Conservation (phyloP, 2,113 vertebrate genomes). For the Sylvicapra grimmia region DNA sequence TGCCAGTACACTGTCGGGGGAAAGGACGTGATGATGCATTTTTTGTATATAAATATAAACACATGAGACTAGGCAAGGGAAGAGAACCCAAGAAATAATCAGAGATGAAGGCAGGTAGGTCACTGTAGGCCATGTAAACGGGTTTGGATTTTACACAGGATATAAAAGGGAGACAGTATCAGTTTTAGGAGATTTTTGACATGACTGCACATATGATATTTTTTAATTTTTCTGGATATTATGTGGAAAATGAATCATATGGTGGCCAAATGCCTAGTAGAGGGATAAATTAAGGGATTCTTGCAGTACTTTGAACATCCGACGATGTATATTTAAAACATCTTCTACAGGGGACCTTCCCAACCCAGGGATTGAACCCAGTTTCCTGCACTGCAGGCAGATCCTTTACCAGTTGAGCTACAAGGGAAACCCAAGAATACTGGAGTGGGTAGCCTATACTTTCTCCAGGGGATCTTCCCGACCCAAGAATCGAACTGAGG, state of each 20-base stretch:
- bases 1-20: too few species aligned
- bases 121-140: neutral
- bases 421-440: neutral
- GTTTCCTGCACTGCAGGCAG: neutral
- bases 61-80: neutral
- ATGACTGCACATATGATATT: neutral
- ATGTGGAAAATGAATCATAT: neutral
- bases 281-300: neutral
- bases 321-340: neutral
- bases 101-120: too few species aligned
- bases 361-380: neutral
- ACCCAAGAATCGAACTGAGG: neutral
- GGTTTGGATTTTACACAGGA: neutral
- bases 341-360: neutral
- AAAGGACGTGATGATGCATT: neutral
- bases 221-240: neutral
- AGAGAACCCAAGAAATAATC: neutral
- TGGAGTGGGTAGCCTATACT: neutral
- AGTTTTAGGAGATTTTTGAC: neutral
- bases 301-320: neutral
- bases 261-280: neutral
- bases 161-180: neutral
- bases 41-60: too few species aligned
- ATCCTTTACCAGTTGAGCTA: neutral
- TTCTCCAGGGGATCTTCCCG: neutral